Evolutionary conservation across 2,113 vertebrate genomes (phyloP), one percentile per base, ranked within the genome.

Genomic region (Macrotus californicus): DNA sequence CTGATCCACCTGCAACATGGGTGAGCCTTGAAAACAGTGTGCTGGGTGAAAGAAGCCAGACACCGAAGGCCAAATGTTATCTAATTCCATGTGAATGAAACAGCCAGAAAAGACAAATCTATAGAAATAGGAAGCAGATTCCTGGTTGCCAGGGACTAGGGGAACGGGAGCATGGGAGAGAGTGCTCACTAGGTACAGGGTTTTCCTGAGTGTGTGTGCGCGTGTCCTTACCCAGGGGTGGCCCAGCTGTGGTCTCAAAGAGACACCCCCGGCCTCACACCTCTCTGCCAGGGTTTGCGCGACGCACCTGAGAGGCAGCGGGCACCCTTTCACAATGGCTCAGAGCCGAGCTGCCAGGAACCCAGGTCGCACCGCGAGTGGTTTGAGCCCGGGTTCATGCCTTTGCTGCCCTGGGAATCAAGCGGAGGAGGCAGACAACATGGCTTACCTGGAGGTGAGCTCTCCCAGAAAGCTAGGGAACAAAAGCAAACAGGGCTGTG

Each of bases 381-480:
- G 26, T 29, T 6, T 31, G 75, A 43, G 43, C 18, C 43, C 41
- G 21, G 12, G 12, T 39, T 9, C 12, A 6, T 12, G 11, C n/a
- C 52, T 72, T 85, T 22, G 64, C 26, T 0, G 12, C 14, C 19
- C 41, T 3, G 13, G 39, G 48, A 69, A 64, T 10, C 70, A 13
- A 36, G 52, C n/a, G 90, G 93, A 95, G 10, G 36, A 87, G 86
- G 43, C 70, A 59, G 9, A 36, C 1, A 1, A 64, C 0, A 3
- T 39, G 54, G 41, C 96, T 97, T 98, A 99, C 99, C 98, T 99
- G 96, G 98, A 98, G 22, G 98, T 98, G 89, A 99, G 97, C 61
- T 99, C 99, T 96, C 99, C 98, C 89, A 99, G 97, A 81, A 99
- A 96, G 76, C 99, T 99, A 94, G 46, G 75, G 94, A 97, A 95